Percentiles rank a stretch among this genome's conserved stretches.
Evolutionary conservation across 2,888 invertebrate species (phyloP).

Genomic region (Tiliacea citrago): DNA sequence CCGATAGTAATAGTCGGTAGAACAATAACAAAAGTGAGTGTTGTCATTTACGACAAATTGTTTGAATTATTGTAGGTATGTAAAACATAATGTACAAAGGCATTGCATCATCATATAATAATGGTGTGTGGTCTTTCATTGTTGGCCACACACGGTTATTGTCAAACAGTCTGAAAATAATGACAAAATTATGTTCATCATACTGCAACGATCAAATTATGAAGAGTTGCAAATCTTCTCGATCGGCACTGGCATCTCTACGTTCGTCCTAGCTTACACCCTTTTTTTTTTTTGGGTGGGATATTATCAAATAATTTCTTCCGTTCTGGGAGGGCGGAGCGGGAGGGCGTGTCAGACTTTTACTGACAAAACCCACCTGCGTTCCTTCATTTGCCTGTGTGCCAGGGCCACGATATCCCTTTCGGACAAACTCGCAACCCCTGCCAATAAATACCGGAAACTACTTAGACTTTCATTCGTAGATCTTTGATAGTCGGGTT

Average conservation of each 20-base stretch:
- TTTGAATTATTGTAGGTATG: conserved; percentile 29
- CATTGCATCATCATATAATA: conserved; percentile 30
- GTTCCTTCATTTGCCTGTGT: too few relatives aligned
- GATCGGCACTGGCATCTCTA: background rate
- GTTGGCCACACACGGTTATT: conserved; percentile 1
- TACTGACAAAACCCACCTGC: too few relatives aligned
- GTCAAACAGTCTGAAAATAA: conserved; percentile 1
- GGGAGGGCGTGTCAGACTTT: too few relatives aligned
- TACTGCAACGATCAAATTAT: background rate
- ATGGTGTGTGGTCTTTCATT: conserved; percentile 31
- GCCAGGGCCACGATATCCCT: too few relatives aligned
- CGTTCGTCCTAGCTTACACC: background rate
- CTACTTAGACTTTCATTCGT: background rate
- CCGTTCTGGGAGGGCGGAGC: too few relatives aligned
- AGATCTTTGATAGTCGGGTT: too few relatives aligned
- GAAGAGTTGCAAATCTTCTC: background rate
- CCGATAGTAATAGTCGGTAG: conserved; percentile 17
- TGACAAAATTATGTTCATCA: background rate
- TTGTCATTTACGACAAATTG: conserved; percentile 42
- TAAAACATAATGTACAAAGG: conserved; percentile 30
- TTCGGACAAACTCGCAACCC: too few relatives aligned
- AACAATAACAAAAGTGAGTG: conserved; percentile 42
- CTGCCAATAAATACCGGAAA: background rate
- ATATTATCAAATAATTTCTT: too few relatives aligned
- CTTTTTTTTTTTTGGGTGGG: too few relatives aligned